Base-by-base conservation (phyloP, 37 sponge, comb jelly and placozoan species). In the Beroe ovata region DNA sequence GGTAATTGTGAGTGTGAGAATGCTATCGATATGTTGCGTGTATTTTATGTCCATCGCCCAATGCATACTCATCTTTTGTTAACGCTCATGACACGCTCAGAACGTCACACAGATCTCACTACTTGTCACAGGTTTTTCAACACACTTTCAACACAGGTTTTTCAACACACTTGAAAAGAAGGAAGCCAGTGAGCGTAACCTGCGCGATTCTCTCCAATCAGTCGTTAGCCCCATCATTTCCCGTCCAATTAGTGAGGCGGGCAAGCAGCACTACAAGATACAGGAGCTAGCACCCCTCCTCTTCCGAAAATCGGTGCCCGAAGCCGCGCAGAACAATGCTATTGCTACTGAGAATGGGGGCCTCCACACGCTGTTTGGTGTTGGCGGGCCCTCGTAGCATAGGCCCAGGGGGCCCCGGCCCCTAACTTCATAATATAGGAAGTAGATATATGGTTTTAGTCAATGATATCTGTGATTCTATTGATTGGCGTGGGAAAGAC, bases 211-310 rank as follows among this genome's bases (percentile, higher is more conserved):
- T 23, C 84, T 77, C 22, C 84, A 77, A 54, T 36, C 38, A 8
- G 54, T 77, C 22, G 84, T 77, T 20, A 77, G 38, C 22, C 84
- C 84, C 28, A 77, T 77, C 20, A 77, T 77, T 21, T 77, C 84
- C n/a, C 42, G 84, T 4, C 84, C 84, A 20, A 77, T 77, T 1
- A 42, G 54, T 35, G 84, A 77, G 54, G 84, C 84, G 18, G 84
- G 84, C 26, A 77, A 77, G n/a, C 84, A 77, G 54, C 84, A 77
- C n/a, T 77, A 77, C 54, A 77, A 77, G 84, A 77, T 77, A 42
- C 26, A 33, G 54, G 84, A 77, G 22, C 54, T 77, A 54, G 54
- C 36, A 3, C 84, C 84, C 26, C 54, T 77, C 8, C 54, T 40
- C 38, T 42, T 77, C 54, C 41, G 33, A 28, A 77, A 77, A 41